Conservation (phyloP, 1,140 invertebrate species). For the Macrobrachium nipponense region DNA sequence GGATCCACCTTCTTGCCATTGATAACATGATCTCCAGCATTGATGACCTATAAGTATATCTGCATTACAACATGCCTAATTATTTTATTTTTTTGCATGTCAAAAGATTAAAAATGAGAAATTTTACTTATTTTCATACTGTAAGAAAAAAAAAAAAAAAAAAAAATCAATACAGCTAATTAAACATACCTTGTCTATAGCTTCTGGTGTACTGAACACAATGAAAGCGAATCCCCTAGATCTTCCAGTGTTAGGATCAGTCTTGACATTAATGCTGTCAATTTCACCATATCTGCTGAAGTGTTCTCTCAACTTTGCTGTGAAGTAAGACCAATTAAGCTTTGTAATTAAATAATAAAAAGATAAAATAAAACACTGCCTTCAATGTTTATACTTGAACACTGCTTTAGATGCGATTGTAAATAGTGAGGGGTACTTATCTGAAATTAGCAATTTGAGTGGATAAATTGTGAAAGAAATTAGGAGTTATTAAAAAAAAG, state of each 20-base stretch:
- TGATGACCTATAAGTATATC: conserved; percentile 73
- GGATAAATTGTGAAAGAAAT: no score
- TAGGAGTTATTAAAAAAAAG: no score
- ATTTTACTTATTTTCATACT: no score
- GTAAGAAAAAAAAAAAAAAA: no score
- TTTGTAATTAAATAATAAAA: no score
- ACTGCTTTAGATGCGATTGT: no score
- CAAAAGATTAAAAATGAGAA: no score
- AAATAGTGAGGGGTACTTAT: no score
- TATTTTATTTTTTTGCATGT: neutral
- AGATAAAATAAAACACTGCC: no score
- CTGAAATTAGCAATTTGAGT: no score
- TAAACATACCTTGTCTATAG: conserved; percentile 85
- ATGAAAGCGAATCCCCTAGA: conserved; percentile 95
- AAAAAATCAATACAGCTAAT: no score
- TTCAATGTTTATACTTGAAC: no score
- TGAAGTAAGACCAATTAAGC: conserved; percentile 65
- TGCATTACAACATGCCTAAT: neutral
- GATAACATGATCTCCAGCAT: conserved; percentile 84
- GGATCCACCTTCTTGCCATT: conserved; percentile 95
- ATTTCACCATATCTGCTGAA: conserved; percentile 91
- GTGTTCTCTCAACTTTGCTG: conserved; percentile 93
- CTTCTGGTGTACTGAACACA: conserved; percentile 88
- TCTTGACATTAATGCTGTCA: conserved; percentile 93
- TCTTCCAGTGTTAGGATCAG: conserved; percentile 88